Evolutionary conservation across 2,797 vertebrate genomes (phyloP), one percentile per base, ranked within the genome.

Genomic region (Centropyge bicolor): DNA sequence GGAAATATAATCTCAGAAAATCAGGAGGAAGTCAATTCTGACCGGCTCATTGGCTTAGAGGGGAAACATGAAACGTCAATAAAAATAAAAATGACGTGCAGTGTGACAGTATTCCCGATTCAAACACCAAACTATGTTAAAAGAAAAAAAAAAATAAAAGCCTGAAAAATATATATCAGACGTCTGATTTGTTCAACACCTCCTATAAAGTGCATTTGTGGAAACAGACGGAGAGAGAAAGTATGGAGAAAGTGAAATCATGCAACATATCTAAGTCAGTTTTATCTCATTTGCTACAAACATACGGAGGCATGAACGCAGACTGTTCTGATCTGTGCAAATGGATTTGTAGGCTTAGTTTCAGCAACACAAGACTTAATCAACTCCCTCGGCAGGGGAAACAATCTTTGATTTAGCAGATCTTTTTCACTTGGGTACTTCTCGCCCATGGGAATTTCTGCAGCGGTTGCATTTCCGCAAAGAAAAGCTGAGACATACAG

Each of bases 281-380:
- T 90, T 88, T 80, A 84, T 87, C 78, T 82, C 43, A 69, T 16
- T 62, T 69, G 52, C 24, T 80, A 57, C 55, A 70, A 89, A 79
- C 74, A 76, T 74, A 76, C 19, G 17, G 74, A 64, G 70, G 70
- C 74, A 83, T 61, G 63, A 75, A 19, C 31, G 2, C 57, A 85
- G 75, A 75, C 78, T 64, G 49, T 78, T 85, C 60, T 75, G 68
- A 76, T 81, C 74, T 54, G 61, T 86, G 71, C 68, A 91, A 91
- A 90, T 83, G 82, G 89, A 89, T 91, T 89, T 89, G 74, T 73
- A 84, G 77, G 85, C 86, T 90, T 85, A 85, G 80, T 82, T 85
- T 85, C 85, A 84, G 79, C 71, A 78, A 75, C 74, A 77, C 46
- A 85, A 86, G 86, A 70, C 81, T 80, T 89, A 89, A 91, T 87